Conservation (phyloP, 2,888 invertebrate genomes). For the Synanthedon formicaeformis region DNA sequence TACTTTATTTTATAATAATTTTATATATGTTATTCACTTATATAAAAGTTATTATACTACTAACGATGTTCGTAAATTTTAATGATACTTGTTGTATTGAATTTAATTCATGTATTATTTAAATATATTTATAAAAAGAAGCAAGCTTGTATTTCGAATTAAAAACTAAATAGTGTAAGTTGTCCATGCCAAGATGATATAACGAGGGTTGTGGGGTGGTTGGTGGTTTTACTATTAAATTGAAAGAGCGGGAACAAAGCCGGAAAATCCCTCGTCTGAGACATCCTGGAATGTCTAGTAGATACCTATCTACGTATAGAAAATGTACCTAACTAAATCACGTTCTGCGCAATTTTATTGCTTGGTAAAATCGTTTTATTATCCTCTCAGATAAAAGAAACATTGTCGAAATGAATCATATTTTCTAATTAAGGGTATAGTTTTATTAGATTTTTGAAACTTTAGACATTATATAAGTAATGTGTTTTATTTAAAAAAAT, state of each 20-base stretch:
- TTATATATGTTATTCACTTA: too few relatives aligned
- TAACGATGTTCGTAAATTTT: too few relatives aligned
- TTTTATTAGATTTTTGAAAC: too few relatives aligned
- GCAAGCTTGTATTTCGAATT: constrained; percentile 21
- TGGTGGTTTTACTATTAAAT: constrained; percentile 23
- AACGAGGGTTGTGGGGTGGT: constrained; percentile 18
- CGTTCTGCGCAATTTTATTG: constrained; percentile 9
- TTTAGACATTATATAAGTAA: too few relatives aligned
- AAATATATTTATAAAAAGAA: too few relatives aligned
- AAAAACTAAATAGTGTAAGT: constrained; percentile 17
- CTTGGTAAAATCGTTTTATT: constrained; percentile 10
- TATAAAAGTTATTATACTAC: too few relatives aligned
- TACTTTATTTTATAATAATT: too few relatives aligned
- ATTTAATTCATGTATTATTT: too few relatives aligned
- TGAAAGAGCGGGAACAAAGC: constrained; percentile 18
- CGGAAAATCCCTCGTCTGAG: constrained; percentile 11
- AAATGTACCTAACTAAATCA: constrained; percentile 11
- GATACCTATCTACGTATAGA: constrained; percentile 1
- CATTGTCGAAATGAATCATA: too few relatives aligned
- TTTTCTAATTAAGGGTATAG: too few relatives aligned
- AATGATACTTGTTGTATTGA: too few relatives aligned
- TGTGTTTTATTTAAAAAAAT: too few relatives aligned
- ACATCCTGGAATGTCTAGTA: neutral
- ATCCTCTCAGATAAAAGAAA: neutral
- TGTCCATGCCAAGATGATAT: constrained; percentile 18